Base-by-base conservation (phyloP, 2,113 vertebrate species). In the Bujurquina vittata region DNA sequence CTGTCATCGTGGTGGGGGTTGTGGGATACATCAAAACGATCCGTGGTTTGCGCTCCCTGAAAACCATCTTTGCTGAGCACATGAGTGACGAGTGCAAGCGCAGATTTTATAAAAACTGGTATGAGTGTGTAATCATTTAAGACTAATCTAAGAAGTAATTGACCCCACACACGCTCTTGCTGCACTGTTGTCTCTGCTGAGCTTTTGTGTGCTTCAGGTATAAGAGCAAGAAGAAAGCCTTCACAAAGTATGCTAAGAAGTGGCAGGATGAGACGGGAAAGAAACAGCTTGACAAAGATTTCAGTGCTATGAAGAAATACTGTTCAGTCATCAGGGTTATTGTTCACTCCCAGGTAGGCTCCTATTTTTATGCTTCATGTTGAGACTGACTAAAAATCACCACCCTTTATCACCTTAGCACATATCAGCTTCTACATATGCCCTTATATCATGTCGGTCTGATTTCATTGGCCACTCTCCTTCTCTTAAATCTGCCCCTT, bases 151-250 rank as follows among this genome's bases (percentile, higher is more conserved):
- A 12, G 10, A 49, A 55, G 8, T 1, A 61, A 60, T 7, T 80
- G 3, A 78, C n/a, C 15, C 1, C 0, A 29, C 65, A 26, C 31
- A 26, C 1, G 0, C 4, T 56, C 52, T 22, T 60, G 2, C 46
- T 5, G 20, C 23, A 29, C 43, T 69, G 17, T 49, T 72, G 5
- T 37, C 55, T 12, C 14, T 4, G 12, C 46, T 54, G 26, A 12
- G 14, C 11, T 43, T 58, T 63, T 85, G 91, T 96, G 89, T 3
- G 86, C 87, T 93, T 67, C 93, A 99, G 98, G 98, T 97, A 96
- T 94, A 99, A 99, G 81, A 97, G 97, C 88, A 99, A 99, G 95
- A 99, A 99, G 96, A 99, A 99, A 96, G 98, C 98, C 37, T 99
- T 99, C 92, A 98, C 97, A 80, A 99, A 99, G 37, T 98, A 97